These are phyloP conservation scores for Papilio glaucus DNA, from an alignment of 1,140 invertebrate genomes.

Conservation along the genomic window DNA sequence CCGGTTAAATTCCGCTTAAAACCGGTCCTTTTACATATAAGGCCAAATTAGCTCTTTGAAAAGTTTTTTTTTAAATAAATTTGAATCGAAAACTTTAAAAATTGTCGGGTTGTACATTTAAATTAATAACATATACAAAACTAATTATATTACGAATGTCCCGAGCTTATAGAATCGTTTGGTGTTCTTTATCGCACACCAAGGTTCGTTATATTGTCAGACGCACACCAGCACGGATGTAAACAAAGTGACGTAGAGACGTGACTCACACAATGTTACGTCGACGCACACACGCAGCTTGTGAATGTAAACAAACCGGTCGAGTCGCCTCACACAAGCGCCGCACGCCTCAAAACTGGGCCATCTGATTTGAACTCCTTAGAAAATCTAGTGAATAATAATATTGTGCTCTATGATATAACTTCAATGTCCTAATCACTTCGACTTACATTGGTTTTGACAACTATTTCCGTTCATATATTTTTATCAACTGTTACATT, in stretches of 20 bases:
- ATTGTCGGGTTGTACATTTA: too few species aligned
- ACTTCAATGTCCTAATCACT: slow-evolving; percentile 22
- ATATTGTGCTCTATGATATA: slow-evolving; percentile 32
- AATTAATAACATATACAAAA: too few species aligned
- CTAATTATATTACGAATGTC: too few species aligned
- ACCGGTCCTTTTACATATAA: too few species aligned
- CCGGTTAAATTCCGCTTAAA: too few species aligned
- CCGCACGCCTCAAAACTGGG: slow-evolving; percentile 64
- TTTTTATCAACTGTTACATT: background rate
- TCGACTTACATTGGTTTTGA: background rate
- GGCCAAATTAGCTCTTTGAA: too few species aligned
- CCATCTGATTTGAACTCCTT: slow-evolving; percentile 64
- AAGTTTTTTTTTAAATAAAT: too few species aligned
- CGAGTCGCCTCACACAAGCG: slow-evolving; percentile 59
- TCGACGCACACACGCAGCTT: slow-evolving; percentile 54
- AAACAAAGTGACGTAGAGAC: slow-evolving; percentile 77
- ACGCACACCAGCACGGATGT: slow-evolving; percentile 62
- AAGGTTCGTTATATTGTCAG: slow-evolving; percentile 46
- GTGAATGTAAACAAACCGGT: slow-evolving; percentile 79
- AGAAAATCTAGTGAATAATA: slow-evolving; percentile 35
- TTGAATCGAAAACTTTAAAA: too few species aligned
- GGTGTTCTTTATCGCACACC: slow-evolving; percentile 40
- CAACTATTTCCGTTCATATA: background rate
- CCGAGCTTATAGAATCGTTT: background rate
- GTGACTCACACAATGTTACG: slow-evolving; percentile 67